phyloP scores from a whole-genome alignment of 2,113 vertebrate species.

The Zootoca vivipara region DNA sequence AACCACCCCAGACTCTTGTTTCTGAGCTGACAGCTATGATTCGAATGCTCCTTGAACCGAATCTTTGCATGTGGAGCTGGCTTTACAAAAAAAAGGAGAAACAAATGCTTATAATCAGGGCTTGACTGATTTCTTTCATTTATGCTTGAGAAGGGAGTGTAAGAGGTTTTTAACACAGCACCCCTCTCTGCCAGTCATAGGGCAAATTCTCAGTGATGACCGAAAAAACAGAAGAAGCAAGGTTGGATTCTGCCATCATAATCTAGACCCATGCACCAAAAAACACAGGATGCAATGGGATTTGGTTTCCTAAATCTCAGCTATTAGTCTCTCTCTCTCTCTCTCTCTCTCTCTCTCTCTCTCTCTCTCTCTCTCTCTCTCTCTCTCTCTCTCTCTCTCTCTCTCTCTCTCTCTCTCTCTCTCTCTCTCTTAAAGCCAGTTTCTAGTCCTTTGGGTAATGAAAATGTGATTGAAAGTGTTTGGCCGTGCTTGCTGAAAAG shows the following conservation, averaged over 20 bases:
- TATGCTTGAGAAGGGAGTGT: constrained; percentile 18
- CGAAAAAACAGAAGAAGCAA: constrained; percentile 44
- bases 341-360: too few species aligned
- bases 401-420: too few species aligned
- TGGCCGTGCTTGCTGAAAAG: background rate
- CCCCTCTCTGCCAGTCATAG: constrained; percentile 34
- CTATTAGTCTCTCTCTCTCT: background rate
- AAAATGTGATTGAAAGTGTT: background rate
- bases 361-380: too few species aligned
- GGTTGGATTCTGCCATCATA: background rate
- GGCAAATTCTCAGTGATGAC: constrained; percentile 30
- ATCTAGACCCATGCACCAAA: background rate
- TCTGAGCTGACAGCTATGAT: constrained; percentile 76
- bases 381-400: too few species aligned
- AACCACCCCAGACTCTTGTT: constrained; percentile 62
- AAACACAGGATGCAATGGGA: background rate
- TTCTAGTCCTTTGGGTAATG: background rate
- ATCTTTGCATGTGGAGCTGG: constrained; percentile 48
- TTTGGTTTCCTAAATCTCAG: background rate
- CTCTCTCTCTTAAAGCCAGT: too few species aligned
- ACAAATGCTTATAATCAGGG: constrained; percentile 59
- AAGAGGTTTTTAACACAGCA: constrained; percentile 30
- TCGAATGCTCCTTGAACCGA: constrained; percentile 79
- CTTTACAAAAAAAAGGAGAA: constrained; percentile 25
- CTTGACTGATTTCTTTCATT: constrained; percentile 53